A percentile compares a stretch with the other conserved stretches of the same genome.
phyloP scores from a whole-genome alignment of 2,113 vertebrate genomes.

The Cryptomyrus ogoouensis region DNA sequence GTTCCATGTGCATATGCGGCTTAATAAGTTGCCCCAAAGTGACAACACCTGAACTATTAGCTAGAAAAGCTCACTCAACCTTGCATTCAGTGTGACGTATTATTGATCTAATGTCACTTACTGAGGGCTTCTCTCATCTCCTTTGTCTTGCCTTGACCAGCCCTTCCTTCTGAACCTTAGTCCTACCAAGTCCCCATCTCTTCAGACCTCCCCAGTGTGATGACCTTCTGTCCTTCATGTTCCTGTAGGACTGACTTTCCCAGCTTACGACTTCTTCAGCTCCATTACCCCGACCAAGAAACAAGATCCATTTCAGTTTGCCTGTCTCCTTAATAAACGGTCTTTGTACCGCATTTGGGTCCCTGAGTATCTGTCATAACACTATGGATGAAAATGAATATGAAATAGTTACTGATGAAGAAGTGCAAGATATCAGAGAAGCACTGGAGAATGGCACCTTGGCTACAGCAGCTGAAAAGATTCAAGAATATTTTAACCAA shows the following conservation, averaged over 20 bases:
- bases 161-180: background rate
- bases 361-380: background rate
- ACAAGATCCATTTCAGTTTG: background rate
- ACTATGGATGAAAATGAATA: constrained; percentile 2
- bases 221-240: background rate
- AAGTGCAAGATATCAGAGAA: constrained; percentile 24
- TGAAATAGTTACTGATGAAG: background rate
- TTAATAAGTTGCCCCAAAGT: background rate
- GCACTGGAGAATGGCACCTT: constrained; percentile 24
- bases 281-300: background rate
- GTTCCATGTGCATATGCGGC: background rate
- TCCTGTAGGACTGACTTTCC: background rate
- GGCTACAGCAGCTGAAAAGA: constrained; percentile 22
- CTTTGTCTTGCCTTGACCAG: no score
- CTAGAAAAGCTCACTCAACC: background rate
- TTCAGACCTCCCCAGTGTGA: background rate
- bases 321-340: no score
- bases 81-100: background rate
- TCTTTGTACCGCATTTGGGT: background rate
- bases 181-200: background rate
- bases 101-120: background rate
- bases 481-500: constrained; percentile 32
- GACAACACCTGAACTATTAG: background rate
- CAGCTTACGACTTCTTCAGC: background rate
- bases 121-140: background rate